Evolutionary conservation across 2,888 invertebrate genomes (phyloP).

Genomic region (Spodoptera exigua): DNA sequence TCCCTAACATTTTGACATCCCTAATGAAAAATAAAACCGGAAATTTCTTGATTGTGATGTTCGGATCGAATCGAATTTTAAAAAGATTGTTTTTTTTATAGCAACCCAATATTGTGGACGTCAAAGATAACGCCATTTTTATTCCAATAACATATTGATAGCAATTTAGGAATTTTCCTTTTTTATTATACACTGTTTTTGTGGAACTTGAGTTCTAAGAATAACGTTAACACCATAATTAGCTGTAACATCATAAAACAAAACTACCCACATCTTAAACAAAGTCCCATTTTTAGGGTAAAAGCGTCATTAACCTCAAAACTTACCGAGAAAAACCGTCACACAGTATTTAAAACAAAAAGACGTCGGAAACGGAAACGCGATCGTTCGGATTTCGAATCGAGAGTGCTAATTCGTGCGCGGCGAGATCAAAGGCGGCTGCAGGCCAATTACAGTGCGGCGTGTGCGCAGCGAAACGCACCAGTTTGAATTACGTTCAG

Average conservation of each 20-base stretch:
- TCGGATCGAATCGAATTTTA: too few species aligned
- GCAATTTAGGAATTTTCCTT: too few species aligned
- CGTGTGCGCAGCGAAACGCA: slow-evolving; percentile 80
- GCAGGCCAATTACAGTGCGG: slow-evolving; percentile 75
- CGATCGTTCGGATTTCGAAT: slow-evolving; percentile 72
- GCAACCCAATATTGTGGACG: too few species aligned
- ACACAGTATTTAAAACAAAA: slow-evolving; percentile 57
- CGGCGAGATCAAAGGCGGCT: slow-evolving; percentile 82
- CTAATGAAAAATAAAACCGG: slow-evolving; percentile 42
- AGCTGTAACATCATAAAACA: slow-evolving; percentile 15
- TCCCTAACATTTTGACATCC: slow-evolving; percentile 2
- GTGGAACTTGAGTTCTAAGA: background rate
- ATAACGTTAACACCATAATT: slow-evolving; percentile 1
- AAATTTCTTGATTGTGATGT: slow-evolving; percentile 12
- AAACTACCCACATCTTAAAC: slow-evolving; percentile 16
- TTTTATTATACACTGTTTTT: too few species aligned
- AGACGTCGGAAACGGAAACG: slow-evolving; percentile 74
- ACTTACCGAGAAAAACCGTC: slow-evolving; percentile 49
- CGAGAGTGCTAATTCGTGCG: slow-evolving; percentile 78
- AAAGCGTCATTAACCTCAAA: slow-evolving; percentile 37
- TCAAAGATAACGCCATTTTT: too few species aligned
- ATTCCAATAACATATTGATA: too few species aligned
- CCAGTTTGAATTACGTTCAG: slow-evolving; percentile 70
- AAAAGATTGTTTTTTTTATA: too few species aligned
- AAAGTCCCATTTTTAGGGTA: slow-evolving; percentile 41